Percentiles rank a stretch among this genome's conserved stretches.
These are phyloP conservation scores for Steinernema carpocapsae DNA, from an alignment of 2,888 invertebrate genomes.

Conservation along the genomic window DNA sequence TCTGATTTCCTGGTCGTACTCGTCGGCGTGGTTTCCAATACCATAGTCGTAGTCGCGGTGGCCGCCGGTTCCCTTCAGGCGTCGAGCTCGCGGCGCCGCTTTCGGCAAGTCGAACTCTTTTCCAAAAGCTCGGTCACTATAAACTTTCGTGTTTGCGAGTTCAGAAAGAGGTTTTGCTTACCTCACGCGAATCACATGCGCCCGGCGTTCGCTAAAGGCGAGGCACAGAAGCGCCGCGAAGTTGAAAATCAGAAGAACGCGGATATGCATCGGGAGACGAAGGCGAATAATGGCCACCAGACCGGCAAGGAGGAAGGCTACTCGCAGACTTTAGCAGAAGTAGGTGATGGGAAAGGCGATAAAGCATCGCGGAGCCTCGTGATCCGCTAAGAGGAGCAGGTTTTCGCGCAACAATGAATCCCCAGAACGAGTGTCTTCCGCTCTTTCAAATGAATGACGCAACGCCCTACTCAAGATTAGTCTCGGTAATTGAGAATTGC, in stretches of 20 bases:
- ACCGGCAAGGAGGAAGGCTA: neutral
- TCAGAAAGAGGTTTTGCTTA: neutral
- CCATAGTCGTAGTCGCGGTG: slow-evolving; percentile 22
- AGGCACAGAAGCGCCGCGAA: neutral
- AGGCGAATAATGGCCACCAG: neutral
- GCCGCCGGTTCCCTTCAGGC: slow-evolving; percentile 4
- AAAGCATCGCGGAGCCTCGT: neutral
- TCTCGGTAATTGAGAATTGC: too few species aligned
- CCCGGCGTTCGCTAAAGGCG: neutral
- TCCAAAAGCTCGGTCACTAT: neutral
- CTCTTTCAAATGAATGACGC: neutral
- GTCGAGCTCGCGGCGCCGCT: slow-evolving; percentile 9
- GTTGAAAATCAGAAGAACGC: neutral
- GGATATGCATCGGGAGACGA: neutral
- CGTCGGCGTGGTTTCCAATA: slow-evolving; percentile 19
- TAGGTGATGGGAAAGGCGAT: slow-evolving; percentile 28
- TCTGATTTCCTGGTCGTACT: slow-evolving; percentile 19
- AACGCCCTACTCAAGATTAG: too few species aligned
- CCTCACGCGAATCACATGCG: slow-evolving; percentile 21
- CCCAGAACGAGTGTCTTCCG: neutral
- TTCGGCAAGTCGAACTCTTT: slow-evolving; percentile 25
- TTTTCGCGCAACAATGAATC: slow-evolving; percentile 17
- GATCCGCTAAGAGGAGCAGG: slow-evolving; percentile 17
- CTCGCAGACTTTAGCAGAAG: slow-evolving; percentile 6
- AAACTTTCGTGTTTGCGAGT: neutral